phyloP scores from a whole-genome alignment of 1,140 invertebrate genomes.

The Chymomyza costata region DNA sequence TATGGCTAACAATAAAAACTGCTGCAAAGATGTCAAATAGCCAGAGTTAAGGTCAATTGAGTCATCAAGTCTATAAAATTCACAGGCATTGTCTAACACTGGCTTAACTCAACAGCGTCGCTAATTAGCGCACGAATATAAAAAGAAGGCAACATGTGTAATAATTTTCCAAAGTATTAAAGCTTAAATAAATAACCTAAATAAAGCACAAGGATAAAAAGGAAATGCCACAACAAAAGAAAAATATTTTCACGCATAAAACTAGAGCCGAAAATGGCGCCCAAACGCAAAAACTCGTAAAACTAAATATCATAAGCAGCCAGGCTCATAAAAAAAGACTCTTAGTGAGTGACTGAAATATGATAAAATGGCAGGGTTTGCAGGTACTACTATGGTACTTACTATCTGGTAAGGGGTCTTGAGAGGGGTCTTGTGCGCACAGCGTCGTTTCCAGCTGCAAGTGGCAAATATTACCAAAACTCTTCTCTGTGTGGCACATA shows the following conservation, averaged over 20 bases:
- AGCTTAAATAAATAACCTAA: no score
- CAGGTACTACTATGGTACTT: background rate
- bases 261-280: slow-evolving; percentile 35
- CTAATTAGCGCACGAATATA: slow-evolving; percentile 30
- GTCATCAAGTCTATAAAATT: slow-evolving; percentile 17
- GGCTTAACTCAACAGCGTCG: slow-evolving; percentile 1
- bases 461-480: no score
- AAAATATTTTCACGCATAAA: slow-evolving; percentile 35
- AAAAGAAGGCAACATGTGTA: slow-evolving; percentile 28
- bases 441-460: no score
- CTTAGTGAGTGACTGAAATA: background rate
- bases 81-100: slow-evolving; percentile 6
- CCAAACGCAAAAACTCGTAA: slow-evolving; percentile 7
- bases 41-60: no score
- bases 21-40: no score
- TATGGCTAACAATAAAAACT: no score
- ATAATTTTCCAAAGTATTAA: slow-evolving; percentile 36
- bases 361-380: background rate
- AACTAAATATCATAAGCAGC: slow-evolving; percentile 33
- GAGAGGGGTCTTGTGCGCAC: no score
- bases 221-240: no score
- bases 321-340: slow-evolving; percentile 28
- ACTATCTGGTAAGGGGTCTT: no score
- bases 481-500: no score
- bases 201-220: no score